Evolutionary conservation across 2,888 invertebrate genomes (phyloP).

Genomic region (Spatulosminthurus flaviceps): DNA sequence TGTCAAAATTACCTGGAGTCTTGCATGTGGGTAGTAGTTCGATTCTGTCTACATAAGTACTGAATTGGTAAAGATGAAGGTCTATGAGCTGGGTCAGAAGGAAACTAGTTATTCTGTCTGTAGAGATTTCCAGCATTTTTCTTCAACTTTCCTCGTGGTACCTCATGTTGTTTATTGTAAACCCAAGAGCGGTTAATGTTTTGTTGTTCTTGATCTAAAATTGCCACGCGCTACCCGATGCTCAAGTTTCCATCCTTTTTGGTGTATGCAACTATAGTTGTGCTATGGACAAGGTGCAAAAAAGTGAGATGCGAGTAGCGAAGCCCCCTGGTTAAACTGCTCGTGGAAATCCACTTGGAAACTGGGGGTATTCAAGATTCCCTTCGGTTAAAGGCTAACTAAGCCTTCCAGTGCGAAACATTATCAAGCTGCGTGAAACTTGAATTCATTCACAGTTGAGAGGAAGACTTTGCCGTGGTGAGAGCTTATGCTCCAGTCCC

Average conservation of each 20-base stretch:
- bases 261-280: neutral
- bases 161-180: neutral
- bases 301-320: neutral
- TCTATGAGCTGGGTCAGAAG: no score
- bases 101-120: no score
- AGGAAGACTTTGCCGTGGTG: conserved; percentile 7
- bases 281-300: conserved; percentile 31
- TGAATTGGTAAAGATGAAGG: no score
- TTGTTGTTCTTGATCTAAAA: conserved; percentile 40
- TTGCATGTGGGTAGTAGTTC: no score
- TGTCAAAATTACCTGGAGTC: no score
- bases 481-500: neutral
- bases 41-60: no score
- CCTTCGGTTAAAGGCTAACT: conserved; percentile 30
- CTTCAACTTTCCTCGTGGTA: neutral
- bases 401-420: conserved; percentile 31
- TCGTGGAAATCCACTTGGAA: conserved; percentile 16
- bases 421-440: conserved; percentile 22
- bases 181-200: neutral
- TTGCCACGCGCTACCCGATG: conserved; percentile 59
- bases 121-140: no score
- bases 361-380: conserved; percentile 6
- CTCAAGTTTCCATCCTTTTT: conserved; percentile 23
- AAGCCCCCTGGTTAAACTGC: conserved; percentile 31
- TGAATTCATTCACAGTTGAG: conserved; percentile 32